Percentiles rank a stretch among this genome's conserved stretches.
Evolutionary conservation across 2,797 vertebrate species (phyloP).

Genomic region (Phoebastria nigripes): DNA sequence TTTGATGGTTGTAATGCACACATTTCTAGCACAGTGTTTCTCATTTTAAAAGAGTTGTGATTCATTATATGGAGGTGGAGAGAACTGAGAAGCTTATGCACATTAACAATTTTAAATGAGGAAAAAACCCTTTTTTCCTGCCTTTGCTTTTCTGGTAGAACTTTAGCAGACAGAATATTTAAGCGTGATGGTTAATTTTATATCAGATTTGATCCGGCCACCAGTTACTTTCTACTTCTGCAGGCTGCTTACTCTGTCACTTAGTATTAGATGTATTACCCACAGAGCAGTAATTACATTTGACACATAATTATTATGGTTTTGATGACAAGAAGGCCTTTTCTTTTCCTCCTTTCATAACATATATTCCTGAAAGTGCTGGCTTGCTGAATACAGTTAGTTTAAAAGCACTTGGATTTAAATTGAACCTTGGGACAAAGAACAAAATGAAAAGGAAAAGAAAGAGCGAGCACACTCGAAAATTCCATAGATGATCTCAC

Average conservation of each 20-base stretch:
- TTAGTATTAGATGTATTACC: slow-evolving; percentile 80
- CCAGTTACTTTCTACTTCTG: slow-evolving; percentile 74
- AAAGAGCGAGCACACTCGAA: slow-evolving; percentile 45
- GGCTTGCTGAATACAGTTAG: slow-evolving; percentile 73
- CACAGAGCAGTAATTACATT: slow-evolving; percentile 81
- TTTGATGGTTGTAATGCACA: not conserved
- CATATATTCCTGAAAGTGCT: slow-evolving; percentile 78
- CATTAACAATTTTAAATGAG: not conserved
- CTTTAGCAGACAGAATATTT: slow-evolving; percentile 62
- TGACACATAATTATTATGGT: slow-evolving; percentile 87
- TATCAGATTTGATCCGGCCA: slow-evolving; percentile 74
- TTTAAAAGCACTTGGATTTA: slow-evolving; percentile 76
- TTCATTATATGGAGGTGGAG: slow-evolving; percentile 23
- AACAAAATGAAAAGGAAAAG: slow-evolving; percentile 58
- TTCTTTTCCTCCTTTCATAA: slow-evolving; percentile 79
- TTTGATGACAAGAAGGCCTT: slow-evolving; percentile 84
- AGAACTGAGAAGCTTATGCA: not conserved
- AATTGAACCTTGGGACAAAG: slow-evolving; percentile 66
- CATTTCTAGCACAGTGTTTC: not conserved
- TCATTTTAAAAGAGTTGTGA: slow-evolving; percentile 21
- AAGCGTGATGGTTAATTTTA: slow-evolving; percentile 74
- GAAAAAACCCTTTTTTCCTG: not conserved
- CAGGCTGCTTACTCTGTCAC: slow-evolving; percentile 77
- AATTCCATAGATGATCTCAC: slow-evolving; percentile 79
- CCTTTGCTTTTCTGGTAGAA: slow-evolving; percentile 52